These are phyloP conservation scores for Pseudochirops cupreus DNA, from an alignment of 2,797 vertebrate species.

Conservation along the genomic window DNA sequence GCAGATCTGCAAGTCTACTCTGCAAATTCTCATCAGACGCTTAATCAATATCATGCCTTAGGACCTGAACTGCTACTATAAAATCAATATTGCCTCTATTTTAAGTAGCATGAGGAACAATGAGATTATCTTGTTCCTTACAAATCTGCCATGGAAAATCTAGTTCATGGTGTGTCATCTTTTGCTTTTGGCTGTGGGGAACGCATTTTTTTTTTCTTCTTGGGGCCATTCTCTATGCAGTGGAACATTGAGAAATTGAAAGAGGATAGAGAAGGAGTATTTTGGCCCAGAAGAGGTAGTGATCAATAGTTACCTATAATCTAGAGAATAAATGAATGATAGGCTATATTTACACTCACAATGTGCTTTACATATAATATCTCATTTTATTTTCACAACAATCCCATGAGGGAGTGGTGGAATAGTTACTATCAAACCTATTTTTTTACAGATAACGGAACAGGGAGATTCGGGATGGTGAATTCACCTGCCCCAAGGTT, in stretches of 20 bases:
- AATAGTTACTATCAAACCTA: background rate
- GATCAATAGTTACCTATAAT: background rate
- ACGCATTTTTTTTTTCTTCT: background rate
- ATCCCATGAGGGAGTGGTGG: background rate
- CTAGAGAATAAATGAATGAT: background rate
- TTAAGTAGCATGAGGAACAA: constrained; percentile 73
- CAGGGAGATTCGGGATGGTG: background rate
- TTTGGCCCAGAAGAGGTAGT: background rate
- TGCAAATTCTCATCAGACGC: constrained; percentile 68
- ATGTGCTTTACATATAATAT: background rate
- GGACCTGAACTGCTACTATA: constrained; percentile 60
- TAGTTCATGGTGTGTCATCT: constrained; percentile 58
- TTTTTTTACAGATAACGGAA: background rate
- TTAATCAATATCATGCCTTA: constrained; percentile 69
- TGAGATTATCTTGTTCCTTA: constrained; percentile 73
- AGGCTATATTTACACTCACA: background rate
- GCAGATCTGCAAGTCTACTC: constrained; percentile 60
- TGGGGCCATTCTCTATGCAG: constrained; percentile 9
- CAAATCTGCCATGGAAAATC: constrained; percentile 68
- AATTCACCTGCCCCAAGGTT: background rate
- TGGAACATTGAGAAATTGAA: background rate
- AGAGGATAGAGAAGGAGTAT: background rate
- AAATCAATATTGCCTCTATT: constrained; percentile 71
- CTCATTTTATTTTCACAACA: background rate
- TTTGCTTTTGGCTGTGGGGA: constrained; percentile 59